Percentiles rank a stretch among this genome's conserved stretches.
phyloP scores from a whole-genome alignment of 2,113 vertebrate genomes.

The Sciurus niger region DNA sequence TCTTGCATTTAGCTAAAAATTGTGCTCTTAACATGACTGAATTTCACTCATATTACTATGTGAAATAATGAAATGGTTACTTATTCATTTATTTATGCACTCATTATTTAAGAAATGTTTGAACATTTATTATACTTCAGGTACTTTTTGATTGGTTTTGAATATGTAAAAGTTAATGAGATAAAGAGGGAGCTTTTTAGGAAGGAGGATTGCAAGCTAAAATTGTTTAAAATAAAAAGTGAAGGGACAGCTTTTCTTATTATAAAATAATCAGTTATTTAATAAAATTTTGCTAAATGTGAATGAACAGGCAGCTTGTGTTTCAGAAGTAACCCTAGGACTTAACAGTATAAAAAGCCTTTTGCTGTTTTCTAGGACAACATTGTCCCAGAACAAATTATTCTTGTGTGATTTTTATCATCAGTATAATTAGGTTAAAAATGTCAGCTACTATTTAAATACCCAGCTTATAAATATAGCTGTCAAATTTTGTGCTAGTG shows the following conservation, averaged over 20 bases:
- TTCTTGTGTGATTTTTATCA: conserved; percentile 8
- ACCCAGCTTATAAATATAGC: conserved; percentile 64
- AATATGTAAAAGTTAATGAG: not conserved
- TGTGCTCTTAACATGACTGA: not conserved
- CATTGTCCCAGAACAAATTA: conserved; percentile 20
- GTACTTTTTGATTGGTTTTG: conserved; percentile 34
- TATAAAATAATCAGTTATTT: conserved; percentile 28
- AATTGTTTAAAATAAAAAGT: conserved; percentile 49
- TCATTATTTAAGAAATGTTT: conserved; percentile 4
- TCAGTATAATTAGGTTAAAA: conserved; percentile 35
- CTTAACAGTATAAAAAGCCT: not conserved
- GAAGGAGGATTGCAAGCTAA: conserved; percentile 11
- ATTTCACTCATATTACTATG: conserved; percentile 18
- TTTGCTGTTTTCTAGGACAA: not conserved
- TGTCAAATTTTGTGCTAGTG: conserved; percentile 64
- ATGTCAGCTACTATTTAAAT: conserved; percentile 28
- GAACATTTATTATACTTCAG: not conserved
- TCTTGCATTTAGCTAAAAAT: conserved; percentile 48
- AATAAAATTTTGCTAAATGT: conserved; percentile 53
- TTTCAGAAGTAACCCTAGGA: conserved; percentile 49
- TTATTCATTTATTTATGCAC: not conserved
- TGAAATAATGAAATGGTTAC: not conserved
- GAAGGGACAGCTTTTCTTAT: conserved; percentile 14
- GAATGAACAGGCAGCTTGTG: conserved; percentile 3
- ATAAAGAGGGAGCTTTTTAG: conserved; percentile 2